Base-by-base conservation (phyloP, 2,797 vertebrate genomes). In the Neosilurus hyrtlii region DNA sequence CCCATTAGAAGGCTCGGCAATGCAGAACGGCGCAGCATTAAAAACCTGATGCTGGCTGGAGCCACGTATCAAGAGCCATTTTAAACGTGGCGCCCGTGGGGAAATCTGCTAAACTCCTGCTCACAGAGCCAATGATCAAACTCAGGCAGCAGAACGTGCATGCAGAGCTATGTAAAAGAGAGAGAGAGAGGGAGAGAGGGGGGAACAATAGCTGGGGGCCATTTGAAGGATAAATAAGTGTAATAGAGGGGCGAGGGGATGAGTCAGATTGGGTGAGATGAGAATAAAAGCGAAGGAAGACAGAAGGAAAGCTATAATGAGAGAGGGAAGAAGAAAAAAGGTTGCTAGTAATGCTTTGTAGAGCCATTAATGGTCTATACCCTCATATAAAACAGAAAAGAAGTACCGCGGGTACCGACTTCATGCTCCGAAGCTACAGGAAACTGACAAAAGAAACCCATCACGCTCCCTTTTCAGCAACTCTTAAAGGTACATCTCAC, bases 141-240 rank as follows among this genome's bases (percentile, higher is more conserved):
- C 83, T 49, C 51, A 30, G 16, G 30, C 61, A 61, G 79, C 37
- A 75, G 70, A 84, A 57, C 65, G 26, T 30, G 12, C 22, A 79
- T 57, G 65, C 20, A 59, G 49, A 49, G 80, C 22, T 54, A 75
- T 66, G 54, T 59, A 26, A 74, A 65, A 54, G 22, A 78, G 52
- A 52, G 26, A 43, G 71, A 18, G 59, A 18, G 43, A 65, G 61
- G 30, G n/a, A 62, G 57, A 4, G 22, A 15, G 26, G 9, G 3
- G 12, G 20, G 37, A 10, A 26, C 75, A 79, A 68, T 63, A 12
- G 84, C 91, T 91, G 90, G 88, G 89, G 88, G 68, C 49, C 75
- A 63, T 75, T 75, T 78, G 61, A 79, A 65, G 76, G 61, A 79
- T 63, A 79, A 75, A 75, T 75, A 75, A 75, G 54, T 75, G 54